phyloP scores from a whole-genome alignment of 2,113 vertebrate genomes.

The Megaceryle maxima region DNA sequence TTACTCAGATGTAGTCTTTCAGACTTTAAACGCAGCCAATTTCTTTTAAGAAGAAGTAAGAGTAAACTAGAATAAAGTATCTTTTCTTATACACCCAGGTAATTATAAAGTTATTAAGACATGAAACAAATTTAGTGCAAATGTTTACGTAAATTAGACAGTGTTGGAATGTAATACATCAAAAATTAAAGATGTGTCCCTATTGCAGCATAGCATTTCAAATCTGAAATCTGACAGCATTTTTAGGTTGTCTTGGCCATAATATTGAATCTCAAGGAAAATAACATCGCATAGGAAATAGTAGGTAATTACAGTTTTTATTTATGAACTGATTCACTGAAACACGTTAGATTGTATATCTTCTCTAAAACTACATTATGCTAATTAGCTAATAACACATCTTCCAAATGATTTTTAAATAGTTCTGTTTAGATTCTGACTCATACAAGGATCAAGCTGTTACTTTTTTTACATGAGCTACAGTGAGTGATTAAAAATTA shows the following conservation, averaged over 20 bases:
- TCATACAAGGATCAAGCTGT: constrained; percentile 66
- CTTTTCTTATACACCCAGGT: background rate
- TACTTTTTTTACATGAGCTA: constrained; percentile 58
- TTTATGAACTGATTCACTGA: constrained; percentile 52
- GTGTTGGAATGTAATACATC: background rate
- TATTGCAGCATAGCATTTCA: background rate
- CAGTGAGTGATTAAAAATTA: constrained; percentile 60
- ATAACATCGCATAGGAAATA: constrained; percentile 25
- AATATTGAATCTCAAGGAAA: background rate
- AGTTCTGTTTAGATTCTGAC: constrained; percentile 62
- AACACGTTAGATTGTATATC: constrained; percentile 42
- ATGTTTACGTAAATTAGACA: background rate
- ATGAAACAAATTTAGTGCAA: background rate
- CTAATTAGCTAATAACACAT: constrained; percentile 66
- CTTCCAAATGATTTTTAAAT: constrained; percentile 65
- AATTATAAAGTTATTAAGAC: background rate
- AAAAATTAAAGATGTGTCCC: background rate
- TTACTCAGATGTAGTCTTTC: background rate
- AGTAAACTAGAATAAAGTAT: background rate
- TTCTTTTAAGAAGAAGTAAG: background rate
- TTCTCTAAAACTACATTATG: constrained; percentile 55
- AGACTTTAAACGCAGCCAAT: background rate
- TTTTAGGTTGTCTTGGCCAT: background rate
- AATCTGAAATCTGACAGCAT: background rate
- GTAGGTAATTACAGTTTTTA: constrained; percentile 56